Conservation (phyloP, 92 coral and sea anemone genomes). For the Porites divaricata region DNA sequence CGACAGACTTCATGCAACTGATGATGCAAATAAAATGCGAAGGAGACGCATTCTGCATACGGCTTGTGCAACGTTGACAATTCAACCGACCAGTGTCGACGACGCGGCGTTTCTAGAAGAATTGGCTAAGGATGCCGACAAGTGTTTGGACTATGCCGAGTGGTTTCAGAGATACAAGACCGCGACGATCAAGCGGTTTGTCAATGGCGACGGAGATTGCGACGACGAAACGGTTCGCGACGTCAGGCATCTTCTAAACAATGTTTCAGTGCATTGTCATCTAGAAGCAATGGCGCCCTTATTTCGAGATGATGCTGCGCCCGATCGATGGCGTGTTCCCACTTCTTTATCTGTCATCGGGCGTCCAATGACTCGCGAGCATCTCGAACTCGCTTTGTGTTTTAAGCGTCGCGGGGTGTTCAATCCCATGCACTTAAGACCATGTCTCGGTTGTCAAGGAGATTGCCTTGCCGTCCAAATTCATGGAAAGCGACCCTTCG, state of each 20-base stretch:
- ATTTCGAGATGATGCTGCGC: not conserved
- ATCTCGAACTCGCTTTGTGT: no score
- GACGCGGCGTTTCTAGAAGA: conserved; percentile 1
- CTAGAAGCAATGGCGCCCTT: not conserved
- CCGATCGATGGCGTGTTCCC: conserved; percentile 15
- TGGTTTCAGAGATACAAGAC: conserved; percentile 4
- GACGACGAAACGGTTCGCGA: not conserved
- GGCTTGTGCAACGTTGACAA: not conserved
- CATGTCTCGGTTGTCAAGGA: no score
- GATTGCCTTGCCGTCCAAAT: no score
- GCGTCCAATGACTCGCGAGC: conserved; percentile 10
- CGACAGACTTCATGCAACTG: not conserved
- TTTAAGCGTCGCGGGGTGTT: no score
- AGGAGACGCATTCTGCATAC: not conserved
- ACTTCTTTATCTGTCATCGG: not conserved
- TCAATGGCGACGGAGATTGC: not conserved
- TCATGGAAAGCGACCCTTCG: no score
- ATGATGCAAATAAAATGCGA: not conserved
- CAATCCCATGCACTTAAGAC: no score
- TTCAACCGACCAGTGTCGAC: not conserved
- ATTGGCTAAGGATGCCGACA: not conserved
- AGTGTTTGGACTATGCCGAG: not conserved
- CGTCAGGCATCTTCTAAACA: not conserved
- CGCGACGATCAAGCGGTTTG: not conserved
- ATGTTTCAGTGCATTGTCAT: conserved; percentile 1